Evolutionary conservation across 2,797 vertebrate genomes (phyloP).

Genomic region (Xenentodon cancila): DNA sequence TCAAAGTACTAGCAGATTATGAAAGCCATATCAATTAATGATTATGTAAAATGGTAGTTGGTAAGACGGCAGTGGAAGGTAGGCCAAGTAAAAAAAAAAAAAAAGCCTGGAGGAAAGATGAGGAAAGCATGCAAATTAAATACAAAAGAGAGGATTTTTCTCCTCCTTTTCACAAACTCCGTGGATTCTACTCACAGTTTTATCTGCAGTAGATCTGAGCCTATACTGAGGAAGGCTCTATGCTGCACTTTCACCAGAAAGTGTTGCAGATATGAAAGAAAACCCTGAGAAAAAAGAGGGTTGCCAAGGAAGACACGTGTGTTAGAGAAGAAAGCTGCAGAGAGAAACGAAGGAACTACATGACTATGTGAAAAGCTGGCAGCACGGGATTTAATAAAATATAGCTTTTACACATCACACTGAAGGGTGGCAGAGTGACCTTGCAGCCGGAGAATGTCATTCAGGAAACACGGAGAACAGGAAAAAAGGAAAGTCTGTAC

Average conservation of each 20-base stretch:
- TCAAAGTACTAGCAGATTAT: constrained; percentile 70
- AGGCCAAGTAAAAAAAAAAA: constrained; percentile 52
- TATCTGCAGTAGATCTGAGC: constrained; percentile 66
- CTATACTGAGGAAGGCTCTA: constrained; percentile 40
- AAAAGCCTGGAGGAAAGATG: constrained; percentile 48
- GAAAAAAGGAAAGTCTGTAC: constrained; percentile 18
- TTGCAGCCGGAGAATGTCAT: constrained; percentile 34
- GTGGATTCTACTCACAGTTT: constrained; percentile 61
- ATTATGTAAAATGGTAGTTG: constrained; percentile 67
- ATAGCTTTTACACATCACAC: constrained; percentile 42
- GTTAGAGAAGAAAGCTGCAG: constrained; percentile 45
- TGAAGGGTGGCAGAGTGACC: constrained; percentile 49
- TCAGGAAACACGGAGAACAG: constrained; percentile 23
- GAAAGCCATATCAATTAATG: constrained; percentile 77
- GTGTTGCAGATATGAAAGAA: constrained; percentile 54
- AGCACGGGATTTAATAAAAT: constrained; percentile 48
- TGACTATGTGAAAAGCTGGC: constrained; percentile 19
- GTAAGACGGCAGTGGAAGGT: constrained; percentile 60
- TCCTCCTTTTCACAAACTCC: constrained; percentile 41
- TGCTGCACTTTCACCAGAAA: constrained; percentile 61
- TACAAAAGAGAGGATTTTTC: constrained; percentile 51
- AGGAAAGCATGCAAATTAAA: constrained; percentile 72
- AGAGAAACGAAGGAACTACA: constrained; percentile 20
- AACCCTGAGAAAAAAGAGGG: constrained; percentile 37
- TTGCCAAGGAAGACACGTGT: constrained; percentile 34